Evolutionary conservation across 2,797 vertebrate species (phyloP), one percentile per base, ranked within the genome.

Genomic region (Anisognathus igniventris): DNA sequence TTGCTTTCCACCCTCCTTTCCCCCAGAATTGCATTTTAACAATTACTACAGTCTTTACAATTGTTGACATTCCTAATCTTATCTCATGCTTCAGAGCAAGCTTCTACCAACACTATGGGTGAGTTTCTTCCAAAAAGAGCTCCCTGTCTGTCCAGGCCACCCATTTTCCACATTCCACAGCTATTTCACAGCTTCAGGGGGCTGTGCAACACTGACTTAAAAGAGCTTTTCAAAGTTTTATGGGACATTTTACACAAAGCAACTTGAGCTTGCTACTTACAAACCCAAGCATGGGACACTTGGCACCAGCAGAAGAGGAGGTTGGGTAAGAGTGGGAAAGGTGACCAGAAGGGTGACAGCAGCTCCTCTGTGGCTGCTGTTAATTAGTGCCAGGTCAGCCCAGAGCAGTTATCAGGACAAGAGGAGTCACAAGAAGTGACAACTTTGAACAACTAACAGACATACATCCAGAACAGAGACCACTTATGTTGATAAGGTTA

Each of bases 401-500:
- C 51, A 79, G 47, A 76, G 51, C 18, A 40, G 33, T 54, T 58
- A 37, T 18, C 18, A 53, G 33, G 79, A 40, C 22, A 57, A 54
- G 14, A 33, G 4, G 10, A 13, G 7, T 44, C 39, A 85, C 15
- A 14, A 8, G 12, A 62, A 25, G 18, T 17, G 37, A 47, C 15
- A 91, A 23, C 28, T 56, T 37, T 13, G 25, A 74, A 23, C 18
- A 54, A 25, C 14, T 24, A 57, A 45, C 1, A 1, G 53, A 12
- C 25, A 65, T 14, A 16, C 4, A 8, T 7, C 12, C 22, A 57
- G 70, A 87, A 84, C 2, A 86, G 12, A 71, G 8, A 20, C 5
- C 13, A 42, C 10, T 51, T 64, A n/a, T 0, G 4, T 8, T n/a
- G 39, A n/a, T 44, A 47, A 58, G 1, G 0, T 81, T 54, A n/a